Conservation (phyloP, 2,113 vertebrate species). For the Gobio gobio region DNA sequence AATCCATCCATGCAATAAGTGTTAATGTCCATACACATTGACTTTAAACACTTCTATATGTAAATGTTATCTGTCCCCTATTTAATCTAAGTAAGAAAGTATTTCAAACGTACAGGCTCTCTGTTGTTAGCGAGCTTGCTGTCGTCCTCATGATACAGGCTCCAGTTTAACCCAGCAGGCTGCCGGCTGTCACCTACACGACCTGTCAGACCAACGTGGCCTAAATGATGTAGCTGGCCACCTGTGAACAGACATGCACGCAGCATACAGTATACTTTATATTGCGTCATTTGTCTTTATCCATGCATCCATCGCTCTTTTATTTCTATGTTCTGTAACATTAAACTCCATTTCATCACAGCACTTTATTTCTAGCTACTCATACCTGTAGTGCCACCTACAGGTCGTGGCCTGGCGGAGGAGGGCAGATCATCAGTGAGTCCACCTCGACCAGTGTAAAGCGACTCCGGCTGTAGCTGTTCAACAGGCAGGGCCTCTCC, state of each 20-base stretch:
- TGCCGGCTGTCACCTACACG: slow-evolving; percentile 83
- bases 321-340: too few species aligned
- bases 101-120: slow-evolving; percentile 83
- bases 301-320: neutral
- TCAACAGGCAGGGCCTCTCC: slow-evolving; percentile 81
- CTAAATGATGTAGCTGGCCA: slow-evolving; percentile 92
- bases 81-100: neutral
- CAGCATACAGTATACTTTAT: neutral
- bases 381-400: slow-evolving; percentile 92
- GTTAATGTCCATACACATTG: too few species aligned
- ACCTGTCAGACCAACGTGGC: slow-evolving; percentile 89
- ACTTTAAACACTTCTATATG: too few species aligned
- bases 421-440: slow-evolving; percentile 86
- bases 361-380: neutral
- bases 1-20: too few species aligned
- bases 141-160: slow-evolving; percentile 82
- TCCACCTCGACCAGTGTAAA: slow-evolving; percentile 83
- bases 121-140: slow-evolving; percentile 74
- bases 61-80: neutral
- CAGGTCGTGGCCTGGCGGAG: slow-evolving; percentile 88
- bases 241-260: slow-evolving; percentile 72
- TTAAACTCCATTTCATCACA: too few species aligned
- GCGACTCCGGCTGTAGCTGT: slow-evolving; percentile 79
- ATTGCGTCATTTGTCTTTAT: neutral
- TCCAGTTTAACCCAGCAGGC: slow-evolving; percentile 85